These are phyloP conservation scores for Rhynchonycteris naso DNA, from an alignment of 2,797 vertebrate species.

Conservation along the genomic window DNA sequence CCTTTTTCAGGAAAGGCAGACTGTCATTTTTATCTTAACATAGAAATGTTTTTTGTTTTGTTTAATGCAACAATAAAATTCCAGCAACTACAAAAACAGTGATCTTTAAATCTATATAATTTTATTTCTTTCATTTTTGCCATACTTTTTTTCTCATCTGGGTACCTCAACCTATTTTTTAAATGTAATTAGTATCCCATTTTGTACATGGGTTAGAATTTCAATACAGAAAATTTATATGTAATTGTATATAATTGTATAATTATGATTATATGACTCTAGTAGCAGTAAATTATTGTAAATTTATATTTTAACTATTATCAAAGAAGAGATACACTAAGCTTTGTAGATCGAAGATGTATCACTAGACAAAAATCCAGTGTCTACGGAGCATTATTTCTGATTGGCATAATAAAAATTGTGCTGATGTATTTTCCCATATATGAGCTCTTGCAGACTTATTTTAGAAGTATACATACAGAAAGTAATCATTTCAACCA, in stretches of 20 bases:
- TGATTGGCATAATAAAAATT: background rate
- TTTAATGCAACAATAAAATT: background rate
- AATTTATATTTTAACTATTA: constrained; percentile 1
- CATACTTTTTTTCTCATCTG: background rate
- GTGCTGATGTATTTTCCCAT: background rate
- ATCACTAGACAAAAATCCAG: background rate
- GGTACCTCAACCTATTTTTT: constrained; percentile 24
- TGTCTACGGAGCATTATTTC: background rate
- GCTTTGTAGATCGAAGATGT: background rate
- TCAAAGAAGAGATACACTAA: background rate
- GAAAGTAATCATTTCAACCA: background rate
- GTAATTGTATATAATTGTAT: constrained; percentile 30
- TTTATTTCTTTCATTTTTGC: background rate
- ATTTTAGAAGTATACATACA: background rate
- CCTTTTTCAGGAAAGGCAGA: constrained; percentile 51
- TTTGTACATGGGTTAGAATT: constrained; percentile 16
- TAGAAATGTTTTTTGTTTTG: background rate
- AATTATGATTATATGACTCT: background rate
- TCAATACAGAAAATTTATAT: background rate
- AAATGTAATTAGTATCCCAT: background rate
- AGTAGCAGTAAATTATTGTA: background rate
- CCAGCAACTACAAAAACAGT: background rate
- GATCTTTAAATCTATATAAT: background rate
- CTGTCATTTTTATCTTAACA: background rate
- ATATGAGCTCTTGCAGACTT: background rate